phyloP scores from a whole-genome alignment of 2,797 vertebrate species.

The Halcyon smyrnensis region DNA sequence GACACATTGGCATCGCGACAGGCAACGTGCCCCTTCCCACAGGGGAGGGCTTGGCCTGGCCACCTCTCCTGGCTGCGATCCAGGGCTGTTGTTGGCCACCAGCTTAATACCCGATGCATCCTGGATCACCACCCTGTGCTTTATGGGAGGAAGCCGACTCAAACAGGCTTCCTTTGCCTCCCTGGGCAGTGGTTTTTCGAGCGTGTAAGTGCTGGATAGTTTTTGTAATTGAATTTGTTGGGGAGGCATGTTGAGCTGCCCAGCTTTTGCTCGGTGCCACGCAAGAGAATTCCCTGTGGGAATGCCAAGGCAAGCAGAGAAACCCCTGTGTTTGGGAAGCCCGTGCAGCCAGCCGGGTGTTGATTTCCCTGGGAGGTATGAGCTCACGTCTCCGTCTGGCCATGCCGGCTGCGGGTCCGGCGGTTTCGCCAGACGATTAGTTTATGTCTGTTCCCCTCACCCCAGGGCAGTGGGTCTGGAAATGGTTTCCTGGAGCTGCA shows the following conservation, averaged over 20 bases:
- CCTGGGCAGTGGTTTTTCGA: neutral
- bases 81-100: neutral
- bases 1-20: rapidly evolving
- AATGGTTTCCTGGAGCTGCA: neutral
- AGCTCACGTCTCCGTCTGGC: neutral
- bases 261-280: neutral
- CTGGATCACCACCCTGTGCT: neutral
- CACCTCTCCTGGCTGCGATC: neutral
- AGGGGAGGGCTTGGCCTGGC: neutral
- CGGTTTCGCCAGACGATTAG: neutral
- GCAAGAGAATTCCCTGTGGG: neutral
- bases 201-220: neutral
- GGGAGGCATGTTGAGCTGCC: neutral
- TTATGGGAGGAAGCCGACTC: neutral
- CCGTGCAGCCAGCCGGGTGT: neutral
- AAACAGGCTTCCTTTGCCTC: neutral
- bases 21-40: rapidly evolving
- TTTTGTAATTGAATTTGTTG: neutral
- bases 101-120: neutral
- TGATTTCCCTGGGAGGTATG: neutral
- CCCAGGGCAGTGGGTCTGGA: too few species aligned
- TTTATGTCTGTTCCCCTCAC: neutral
- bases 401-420: rapidly evolving
- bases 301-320: neutral
- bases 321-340: neutral